Percentiles rank a stretch among this genome's conserved stretches.
Evolutionary conservation across 2,797 vertebrate species (phyloP).

Genomic region (Ctenosaura bakeri): DNA sequence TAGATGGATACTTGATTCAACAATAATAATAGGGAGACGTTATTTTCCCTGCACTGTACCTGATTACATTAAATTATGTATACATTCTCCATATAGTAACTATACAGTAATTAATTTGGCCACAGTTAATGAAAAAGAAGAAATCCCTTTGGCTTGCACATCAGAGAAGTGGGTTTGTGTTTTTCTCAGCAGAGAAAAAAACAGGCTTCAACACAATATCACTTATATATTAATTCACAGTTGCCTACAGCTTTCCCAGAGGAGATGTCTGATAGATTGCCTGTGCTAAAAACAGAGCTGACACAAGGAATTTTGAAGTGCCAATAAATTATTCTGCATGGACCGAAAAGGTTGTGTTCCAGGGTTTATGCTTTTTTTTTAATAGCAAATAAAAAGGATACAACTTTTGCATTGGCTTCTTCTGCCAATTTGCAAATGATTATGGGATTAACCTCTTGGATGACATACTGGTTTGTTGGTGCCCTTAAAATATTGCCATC

Average conservation of each 20-base stretch:
- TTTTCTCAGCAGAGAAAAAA: neutral
- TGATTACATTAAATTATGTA: neutral
- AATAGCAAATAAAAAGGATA: neutral
- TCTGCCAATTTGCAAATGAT: neutral
- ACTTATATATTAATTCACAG: constrained; percentile 18
- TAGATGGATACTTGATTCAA: neutral
- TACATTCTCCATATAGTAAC: neutral
- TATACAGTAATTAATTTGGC: constrained; percentile 2
- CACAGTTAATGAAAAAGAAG: constrained; percentile 5
- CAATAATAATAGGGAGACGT: neutral
- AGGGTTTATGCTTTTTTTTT: neutral
- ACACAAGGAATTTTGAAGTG: neutral
- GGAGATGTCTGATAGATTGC: neutral
- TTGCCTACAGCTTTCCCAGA: constrained; percentile 5
- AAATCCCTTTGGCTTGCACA: neutral
- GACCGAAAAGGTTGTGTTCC: neutral
- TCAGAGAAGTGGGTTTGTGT: neutral
- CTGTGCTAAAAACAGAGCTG: constrained; percentile 11
- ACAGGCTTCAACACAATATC: neutral
- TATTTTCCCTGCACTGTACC: neutral
- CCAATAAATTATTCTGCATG: neutral
- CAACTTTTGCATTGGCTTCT: neutral
- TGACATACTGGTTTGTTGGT: no score
- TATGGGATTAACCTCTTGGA: neutral
- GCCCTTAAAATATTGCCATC: neutral